Conservation (phyloP, 2,888 invertebrate genomes). For the Hypolimnas misippus region DNA sequence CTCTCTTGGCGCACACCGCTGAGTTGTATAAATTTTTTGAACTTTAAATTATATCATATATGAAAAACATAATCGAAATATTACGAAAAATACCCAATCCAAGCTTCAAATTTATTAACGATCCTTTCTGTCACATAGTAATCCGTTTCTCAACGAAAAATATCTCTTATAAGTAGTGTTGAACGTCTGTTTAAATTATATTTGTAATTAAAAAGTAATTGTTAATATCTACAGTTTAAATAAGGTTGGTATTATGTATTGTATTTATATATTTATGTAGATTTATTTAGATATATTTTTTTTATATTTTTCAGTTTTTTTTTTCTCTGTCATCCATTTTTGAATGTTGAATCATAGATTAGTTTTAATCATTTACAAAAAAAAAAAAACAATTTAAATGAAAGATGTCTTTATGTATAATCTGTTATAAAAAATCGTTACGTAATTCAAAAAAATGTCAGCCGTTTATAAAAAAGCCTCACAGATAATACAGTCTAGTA, state of each 20-base stretch:
- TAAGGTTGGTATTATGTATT: constrained; percentile 31
- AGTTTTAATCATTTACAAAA: neutral
- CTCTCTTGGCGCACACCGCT: constrained; percentile 43
- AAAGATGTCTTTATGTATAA: no score
- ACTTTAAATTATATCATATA: constrained; percentile 59
- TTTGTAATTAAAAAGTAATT: constrained; percentile 1
- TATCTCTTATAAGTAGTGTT: constrained; percentile 77
- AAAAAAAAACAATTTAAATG: neutral
- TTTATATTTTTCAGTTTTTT: constrained; percentile 30
- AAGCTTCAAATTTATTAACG: constrained; percentile 58
- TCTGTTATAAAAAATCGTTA: neutral
- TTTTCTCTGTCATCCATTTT: constrained; percentile 37
- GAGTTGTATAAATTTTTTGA: constrained; percentile 46
- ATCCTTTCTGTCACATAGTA: constrained; percentile 65
- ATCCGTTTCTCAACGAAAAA: constrained; percentile 79
- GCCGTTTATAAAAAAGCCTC: constrained; percentile 41
- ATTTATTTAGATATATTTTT: constrained; percentile 13
- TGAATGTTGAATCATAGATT: neutral
- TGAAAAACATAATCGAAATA: constrained; percentile 64
- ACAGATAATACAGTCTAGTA: constrained; percentile 26
- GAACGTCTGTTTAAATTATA: constrained; percentile 24
- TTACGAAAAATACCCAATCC: constrained; percentile 41
- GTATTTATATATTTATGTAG: constrained; percentile 14
- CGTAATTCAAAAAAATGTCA: constrained; percentile 11
- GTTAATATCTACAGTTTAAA: constrained; percentile 8